phyloP scores from a whole-genome alignment of 2,797 vertebrate species.

The Acrossocheilus fasciatus region DNA sequence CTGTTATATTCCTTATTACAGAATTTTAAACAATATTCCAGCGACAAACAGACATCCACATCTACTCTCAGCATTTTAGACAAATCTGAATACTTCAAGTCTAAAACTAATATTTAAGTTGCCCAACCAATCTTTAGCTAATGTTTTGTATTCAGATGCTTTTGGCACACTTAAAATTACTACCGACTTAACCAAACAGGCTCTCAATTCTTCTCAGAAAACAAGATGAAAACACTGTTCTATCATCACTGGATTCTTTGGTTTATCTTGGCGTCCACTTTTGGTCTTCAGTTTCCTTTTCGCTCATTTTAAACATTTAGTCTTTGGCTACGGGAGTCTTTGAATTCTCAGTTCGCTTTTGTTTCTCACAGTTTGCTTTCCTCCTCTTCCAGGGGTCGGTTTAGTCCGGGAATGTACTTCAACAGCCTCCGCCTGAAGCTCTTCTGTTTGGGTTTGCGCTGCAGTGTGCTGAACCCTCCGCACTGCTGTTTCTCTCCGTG shows the following conservation, averaged over 20 bases:
- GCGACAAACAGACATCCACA: neutral
- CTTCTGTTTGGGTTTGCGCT: conserved; percentile 87
- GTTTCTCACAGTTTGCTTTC: conserved; percentile 90
- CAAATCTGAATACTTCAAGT: neutral
- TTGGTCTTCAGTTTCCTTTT: conserved; percentile 34
- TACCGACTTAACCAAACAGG: neutral
- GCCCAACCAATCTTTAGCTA: neutral
- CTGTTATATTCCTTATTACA: neutral
- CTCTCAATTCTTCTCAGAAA: neutral
- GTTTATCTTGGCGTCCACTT: conserved; percentile 30
- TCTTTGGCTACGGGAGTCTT: conserved; percentile 56
- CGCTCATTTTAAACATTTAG: conserved; percentile 36
- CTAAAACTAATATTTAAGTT: neutral
- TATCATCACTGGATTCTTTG: conserved; percentile 40
- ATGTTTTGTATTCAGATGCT: neutral
- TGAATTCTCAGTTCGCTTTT: neutral
- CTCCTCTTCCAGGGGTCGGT: conserved; percentile 93
- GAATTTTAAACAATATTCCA: conserved; percentile 14
- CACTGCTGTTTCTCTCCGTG: conserved; percentile 71
- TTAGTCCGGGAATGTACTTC: conserved; percentile 95
- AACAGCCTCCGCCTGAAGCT: conserved; percentile 90
- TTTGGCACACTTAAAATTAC: neutral
- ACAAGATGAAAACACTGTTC: neutral
- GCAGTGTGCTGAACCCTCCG: conserved; percentile 71
- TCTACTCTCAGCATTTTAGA: conserved; percentile 26